Percentiles rank a stretch among this genome's conserved stretches.
phyloP scores from a whole-genome alignment of 2,113 vertebrate species.

The Spea bombifrons region DNA sequence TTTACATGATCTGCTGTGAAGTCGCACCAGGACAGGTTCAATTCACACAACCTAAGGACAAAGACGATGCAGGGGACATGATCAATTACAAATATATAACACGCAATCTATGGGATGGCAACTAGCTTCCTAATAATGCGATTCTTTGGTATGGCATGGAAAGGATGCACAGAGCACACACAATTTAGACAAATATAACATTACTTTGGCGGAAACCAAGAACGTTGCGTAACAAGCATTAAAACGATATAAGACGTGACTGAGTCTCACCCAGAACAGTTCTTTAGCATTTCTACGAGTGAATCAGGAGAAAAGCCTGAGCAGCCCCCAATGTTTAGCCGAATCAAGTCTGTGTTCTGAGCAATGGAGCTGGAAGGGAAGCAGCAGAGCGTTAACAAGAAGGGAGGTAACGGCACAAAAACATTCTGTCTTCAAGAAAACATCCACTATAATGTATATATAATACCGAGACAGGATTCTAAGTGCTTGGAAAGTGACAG shows the following conservation, averaged over 20 bases:
- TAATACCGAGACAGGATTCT: too few relatives aligned
- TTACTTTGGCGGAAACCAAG: too few relatives aligned
- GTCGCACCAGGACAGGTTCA: conserved; percentile 90
- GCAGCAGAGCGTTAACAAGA: neutral
- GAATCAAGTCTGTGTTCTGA: conserved; percentile 69
- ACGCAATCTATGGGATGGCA: neutral
- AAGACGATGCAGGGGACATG: neutral
- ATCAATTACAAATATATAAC: neutral
- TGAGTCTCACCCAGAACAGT: conserved; percentile 70
- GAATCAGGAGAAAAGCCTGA: conserved; percentile 74
- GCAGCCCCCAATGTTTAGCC: conserved; percentile 85
- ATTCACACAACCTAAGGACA: conserved; percentile 70
- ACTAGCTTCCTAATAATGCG: too few relatives aligned
- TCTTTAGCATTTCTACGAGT: conserved; percentile 69
- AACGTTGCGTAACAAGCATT: too few relatives aligned
- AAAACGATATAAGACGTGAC: too few relatives aligned
- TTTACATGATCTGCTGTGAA: conserved; percentile 77
- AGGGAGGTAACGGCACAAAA: too few relatives aligned
- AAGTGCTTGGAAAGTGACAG: too few relatives aligned
- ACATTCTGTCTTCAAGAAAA: too few relatives aligned
- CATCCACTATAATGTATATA: too few relatives aligned
- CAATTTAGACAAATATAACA: too few relatives aligned
- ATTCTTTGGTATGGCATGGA: too few relatives aligned
- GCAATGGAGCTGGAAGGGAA: conserved; percentile 69
- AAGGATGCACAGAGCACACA: too few relatives aligned